A percentile compares a stretch with the other conserved stretches of the same genome.
Conservation (phyloP, 2,113 vertebrate genomes). For the Lepidothrix coronata region DNA sequence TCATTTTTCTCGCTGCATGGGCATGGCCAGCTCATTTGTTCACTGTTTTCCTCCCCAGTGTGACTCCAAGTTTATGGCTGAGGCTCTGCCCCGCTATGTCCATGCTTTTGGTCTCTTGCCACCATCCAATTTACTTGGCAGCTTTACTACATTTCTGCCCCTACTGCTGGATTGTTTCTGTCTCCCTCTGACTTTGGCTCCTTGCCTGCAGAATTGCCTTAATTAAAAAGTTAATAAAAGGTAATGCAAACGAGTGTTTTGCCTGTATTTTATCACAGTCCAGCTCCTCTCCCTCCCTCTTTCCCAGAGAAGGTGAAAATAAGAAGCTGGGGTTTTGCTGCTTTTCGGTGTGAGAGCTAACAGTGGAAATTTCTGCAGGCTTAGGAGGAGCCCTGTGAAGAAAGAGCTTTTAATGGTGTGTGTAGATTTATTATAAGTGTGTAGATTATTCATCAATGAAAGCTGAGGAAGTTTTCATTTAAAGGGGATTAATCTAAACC, state of each 20-base stretch:
- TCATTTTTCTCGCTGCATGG: not conserved
- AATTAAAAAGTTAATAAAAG: slow-evolving; percentile 66
- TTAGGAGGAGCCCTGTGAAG: slow-evolving; percentile 25
- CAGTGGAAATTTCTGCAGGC: slow-evolving; percentile 8
- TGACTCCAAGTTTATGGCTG: not conserved
- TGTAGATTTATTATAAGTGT: slow-evolving; percentile 6
- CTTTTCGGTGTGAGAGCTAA: not conserved
- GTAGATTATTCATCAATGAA: slow-evolving; percentile 35
- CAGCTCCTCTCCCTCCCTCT: slow-evolving; percentile 21
- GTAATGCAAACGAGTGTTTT: not conserved
- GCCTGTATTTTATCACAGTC: slow-evolving; percentile 36
- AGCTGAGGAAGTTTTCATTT: slow-evolving; percentile 63
- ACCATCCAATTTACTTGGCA: slow-evolving; percentile 28
- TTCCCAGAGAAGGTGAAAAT: slow-evolving; percentile 43
- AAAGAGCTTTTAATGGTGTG: not conserved
- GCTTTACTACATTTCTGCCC: not conserved
- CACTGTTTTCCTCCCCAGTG: not conserved
- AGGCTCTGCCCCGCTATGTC: not conserved
- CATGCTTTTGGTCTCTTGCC: slow-evolving; percentile 18
- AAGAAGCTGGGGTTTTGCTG: not conserved
- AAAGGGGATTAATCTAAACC: slow-evolving; percentile 63
- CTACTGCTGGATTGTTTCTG: not conserved
- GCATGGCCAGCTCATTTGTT: not conserved
- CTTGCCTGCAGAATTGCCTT: slow-evolving; percentile 35
- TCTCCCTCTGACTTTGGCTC: slow-evolving; percentile 25